These are phyloP conservation scores for Narcine bancroftii DNA, from an alignment of 2,113 vertebrate species.

Conservation along the genomic window DNA sequence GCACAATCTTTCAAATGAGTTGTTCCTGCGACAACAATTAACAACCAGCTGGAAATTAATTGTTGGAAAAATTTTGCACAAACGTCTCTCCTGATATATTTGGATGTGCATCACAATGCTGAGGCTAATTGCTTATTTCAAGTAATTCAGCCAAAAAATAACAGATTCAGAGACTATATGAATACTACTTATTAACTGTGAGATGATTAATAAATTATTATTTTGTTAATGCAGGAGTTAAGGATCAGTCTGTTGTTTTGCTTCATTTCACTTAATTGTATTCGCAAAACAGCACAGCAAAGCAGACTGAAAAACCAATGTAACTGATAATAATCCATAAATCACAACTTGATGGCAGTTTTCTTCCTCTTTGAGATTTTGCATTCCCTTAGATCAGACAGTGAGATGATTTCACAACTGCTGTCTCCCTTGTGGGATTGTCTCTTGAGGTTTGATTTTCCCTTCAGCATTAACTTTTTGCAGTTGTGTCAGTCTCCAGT, in stretches of 20 bases:
- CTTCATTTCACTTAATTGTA: not conserved
- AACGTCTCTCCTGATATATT: no score
- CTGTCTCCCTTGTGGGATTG: constrained; percentile 29
- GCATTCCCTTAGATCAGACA: not conserved
- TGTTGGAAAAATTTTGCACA: no score
- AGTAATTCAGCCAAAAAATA: not conserved
- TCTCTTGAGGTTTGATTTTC: constrained; percentile 19
- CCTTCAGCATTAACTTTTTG: not conserved
- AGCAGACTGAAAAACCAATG: not conserved
- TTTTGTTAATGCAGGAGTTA: not conserved
- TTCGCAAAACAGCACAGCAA: not conserved
- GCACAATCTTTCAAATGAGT: no score
- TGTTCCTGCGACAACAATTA: no score
- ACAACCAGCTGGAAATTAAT: no score
- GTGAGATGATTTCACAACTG: constrained; percentile 13
- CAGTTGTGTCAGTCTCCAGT: not conserved
- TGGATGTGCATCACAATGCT: no score
- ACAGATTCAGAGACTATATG: not conserved
- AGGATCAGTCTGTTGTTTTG: not conserved
- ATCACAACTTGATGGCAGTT: not conserved
- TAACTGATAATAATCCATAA: constrained; percentile 1
- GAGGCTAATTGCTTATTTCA: not conserved
- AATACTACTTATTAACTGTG: not conserved
- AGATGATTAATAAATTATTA: not conserved
- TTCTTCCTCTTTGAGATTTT: constrained; percentile 16